Evolutionary conservation across 2,888 invertebrate species (phyloP), one percentile per base, ranked within the genome.

Genomic region (Drosophila yooni): DNA sequence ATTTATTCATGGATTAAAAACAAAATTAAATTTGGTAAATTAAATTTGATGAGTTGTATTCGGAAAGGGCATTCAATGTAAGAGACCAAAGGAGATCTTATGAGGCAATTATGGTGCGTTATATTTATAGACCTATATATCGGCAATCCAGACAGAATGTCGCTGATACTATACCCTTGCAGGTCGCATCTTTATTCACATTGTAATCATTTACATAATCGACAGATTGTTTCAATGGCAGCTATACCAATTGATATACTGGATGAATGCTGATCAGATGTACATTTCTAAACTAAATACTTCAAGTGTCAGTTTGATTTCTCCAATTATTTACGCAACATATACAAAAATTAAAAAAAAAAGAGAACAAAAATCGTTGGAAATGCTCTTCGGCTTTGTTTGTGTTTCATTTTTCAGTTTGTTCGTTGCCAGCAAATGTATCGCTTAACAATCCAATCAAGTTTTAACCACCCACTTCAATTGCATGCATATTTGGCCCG

Each of bases 401-500:
- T 21, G 15, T 46, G 15, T 52, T 21, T 7, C 43, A 18, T 21
- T 8, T 1, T 33, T 15, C 8, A n/a, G 34, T 50, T 43, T 46
- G 38, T 27, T 56, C 15, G 13, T 34, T 57, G 27, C 10, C 33
- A 31, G 34, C n/a, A 29, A 46, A 21, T 38, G 5, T 11, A 60
- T 66, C 29, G 31, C 43, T 46, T 27, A 59, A 25, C n/a, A 58
- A 38, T 56, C 54, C 61, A 64, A 63, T 63, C 76, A 58, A 53
- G 34, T 36, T 11, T 3, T 54, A 43, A 67, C 70, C 73, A 59
- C 81, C 81, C 74, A 76, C 74, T 34, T 18, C 68, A 81, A 81
- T 74, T 70, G 64, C 60, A 67, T 74, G 70, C 46, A 46, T 46
- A 46, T 46, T 81, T 77, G 81, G 54, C 58, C 63, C 43, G 48